Base-by-base conservation (phyloP, 2,797 vertebrate species). In the Hafferia zeledoni region DNA sequence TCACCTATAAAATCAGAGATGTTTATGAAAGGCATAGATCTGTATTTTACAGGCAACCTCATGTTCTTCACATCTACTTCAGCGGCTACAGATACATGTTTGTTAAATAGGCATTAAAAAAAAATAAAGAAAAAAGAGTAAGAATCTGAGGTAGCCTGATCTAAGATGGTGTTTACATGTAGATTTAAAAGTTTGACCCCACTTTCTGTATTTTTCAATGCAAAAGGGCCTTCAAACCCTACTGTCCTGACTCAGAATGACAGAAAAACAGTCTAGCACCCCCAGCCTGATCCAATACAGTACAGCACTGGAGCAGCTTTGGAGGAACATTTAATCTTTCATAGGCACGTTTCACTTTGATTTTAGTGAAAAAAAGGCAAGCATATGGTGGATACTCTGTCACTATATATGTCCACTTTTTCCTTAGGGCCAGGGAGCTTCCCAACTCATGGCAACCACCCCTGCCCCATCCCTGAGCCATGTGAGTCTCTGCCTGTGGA, bases 321-420 rank as follows among this genome's bases (percentile, higher is more conserved):
- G 43, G 25, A 39, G 37, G 35, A 61, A 46, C 20, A 20, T 28
- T 44, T 56, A 24, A 25, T 39, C 35, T 28, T 60, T 60, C 37
- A 30, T 41, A 60, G 18, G 19, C 28, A 43, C 43, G 9, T 61
- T 41, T 39, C 59, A 13, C 59, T 60, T 17, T 39, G 27, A 60
- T 60, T 60, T 60, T 18, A 13, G 59, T 41, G 37, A 41, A 11
- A 28, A 39, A 39, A 60, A 5, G 35, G 25, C 35, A 60, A 25
- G 17, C 11, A 39, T 17, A 13, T 60, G 25, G 35, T 28, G 25
- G 27, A 30, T 60, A 37, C 27, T 60, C 37, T 53, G 17, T 37
- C 23, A 13, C 39, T 3, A 1, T 11, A 0, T n/a, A 44, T 4
- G 0, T 8, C 68, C 3, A 0, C 59, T 37, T 83, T 52, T 50